Conservation (phyloP, 2,797 vertebrate genomes). For the Oophaga sylvatica region DNA sequence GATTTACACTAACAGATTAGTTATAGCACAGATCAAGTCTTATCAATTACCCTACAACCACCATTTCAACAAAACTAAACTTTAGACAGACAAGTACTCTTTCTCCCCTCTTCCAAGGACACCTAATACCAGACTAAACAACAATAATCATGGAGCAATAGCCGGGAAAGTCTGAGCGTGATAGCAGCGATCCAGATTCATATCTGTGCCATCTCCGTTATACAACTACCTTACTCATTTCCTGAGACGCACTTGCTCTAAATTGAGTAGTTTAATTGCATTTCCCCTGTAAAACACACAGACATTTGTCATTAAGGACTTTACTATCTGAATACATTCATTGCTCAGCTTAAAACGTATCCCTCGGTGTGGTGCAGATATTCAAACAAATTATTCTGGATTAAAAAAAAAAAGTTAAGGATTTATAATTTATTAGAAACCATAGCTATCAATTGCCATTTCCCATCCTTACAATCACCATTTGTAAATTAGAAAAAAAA, state of each 20-base stretch:
- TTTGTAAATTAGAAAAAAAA: no score
- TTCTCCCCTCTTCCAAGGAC: not conserved
- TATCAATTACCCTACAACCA: no score
- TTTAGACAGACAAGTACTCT: not conserved
- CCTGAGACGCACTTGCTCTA: slow-evolving; percentile 21
- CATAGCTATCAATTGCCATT: not conserved
- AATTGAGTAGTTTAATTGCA: slow-evolving; percentile 39
- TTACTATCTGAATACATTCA: slow-evolving; percentile 35
- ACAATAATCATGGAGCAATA: not conserved
- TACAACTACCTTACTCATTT: slow-evolving; percentile 52
- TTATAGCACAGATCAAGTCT: no score
- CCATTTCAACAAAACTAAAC: not conserved
- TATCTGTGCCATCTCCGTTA: slow-evolving; percentile 43
- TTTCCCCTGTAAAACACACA: slow-evolving; percentile 36
- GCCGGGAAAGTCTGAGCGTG: slow-evolving; percentile 26
- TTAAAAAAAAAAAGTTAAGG: not conserved
- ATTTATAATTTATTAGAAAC: not conserved
- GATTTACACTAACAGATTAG: no score
- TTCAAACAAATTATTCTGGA: not conserved
- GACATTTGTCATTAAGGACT: slow-evolving; percentile 41
- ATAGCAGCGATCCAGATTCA: slow-evolving; percentile 47
- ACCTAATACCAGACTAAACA: slow-evolving; percentile 54
- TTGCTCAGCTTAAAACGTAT: not conserved
- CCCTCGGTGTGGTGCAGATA: not conserved
- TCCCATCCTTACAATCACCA: not conserved